Evolutionary conservation across 2,797 vertebrate genomes (phyloP).

Genomic region (Clangula hyemalis): DNA sequence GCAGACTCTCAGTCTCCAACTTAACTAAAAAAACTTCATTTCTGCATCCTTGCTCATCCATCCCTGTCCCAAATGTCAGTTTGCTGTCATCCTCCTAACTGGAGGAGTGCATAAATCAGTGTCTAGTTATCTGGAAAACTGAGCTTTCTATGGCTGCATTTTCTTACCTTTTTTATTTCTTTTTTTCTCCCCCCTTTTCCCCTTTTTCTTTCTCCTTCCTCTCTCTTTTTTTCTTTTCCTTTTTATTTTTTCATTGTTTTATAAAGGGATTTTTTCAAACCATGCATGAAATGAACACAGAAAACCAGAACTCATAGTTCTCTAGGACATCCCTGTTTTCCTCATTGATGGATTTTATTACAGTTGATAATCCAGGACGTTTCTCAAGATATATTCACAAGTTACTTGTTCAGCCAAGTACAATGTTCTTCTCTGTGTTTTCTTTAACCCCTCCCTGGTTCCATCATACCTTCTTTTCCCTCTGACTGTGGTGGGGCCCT

Average conservation of each 20-base stretch:
- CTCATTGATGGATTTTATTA: conserved; percentile 68
- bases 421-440: conserved; percentile 65
- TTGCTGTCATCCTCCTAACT: not conserved
- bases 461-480: conserved; percentile 39
- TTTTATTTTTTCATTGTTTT: not conserved
- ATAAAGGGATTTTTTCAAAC: conserved; percentile 27
- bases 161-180: not conserved
- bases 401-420: conserved; percentile 66
- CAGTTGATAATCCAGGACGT: conserved; percentile 65
- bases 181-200: no score
- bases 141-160: not conserved
- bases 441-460: conserved; percentile 67
- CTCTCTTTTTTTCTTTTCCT: no score
- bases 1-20: not conserved
- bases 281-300: not conserved
- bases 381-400: conserved; percentile 52
- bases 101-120: not conserved
- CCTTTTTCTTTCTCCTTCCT: not conserved
- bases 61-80: not conserved
- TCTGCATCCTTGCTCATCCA: not conserved
- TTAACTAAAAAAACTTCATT: not conserved
- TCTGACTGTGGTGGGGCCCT: not conserved
- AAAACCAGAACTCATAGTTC: conserved; percentile 20
- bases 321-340: conserved; percentile 65
- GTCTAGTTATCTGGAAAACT: not conserved